Base-by-base conservation (phyloP, 2,113 vertebrate genomes). In the Macrotus californicus region DNA sequence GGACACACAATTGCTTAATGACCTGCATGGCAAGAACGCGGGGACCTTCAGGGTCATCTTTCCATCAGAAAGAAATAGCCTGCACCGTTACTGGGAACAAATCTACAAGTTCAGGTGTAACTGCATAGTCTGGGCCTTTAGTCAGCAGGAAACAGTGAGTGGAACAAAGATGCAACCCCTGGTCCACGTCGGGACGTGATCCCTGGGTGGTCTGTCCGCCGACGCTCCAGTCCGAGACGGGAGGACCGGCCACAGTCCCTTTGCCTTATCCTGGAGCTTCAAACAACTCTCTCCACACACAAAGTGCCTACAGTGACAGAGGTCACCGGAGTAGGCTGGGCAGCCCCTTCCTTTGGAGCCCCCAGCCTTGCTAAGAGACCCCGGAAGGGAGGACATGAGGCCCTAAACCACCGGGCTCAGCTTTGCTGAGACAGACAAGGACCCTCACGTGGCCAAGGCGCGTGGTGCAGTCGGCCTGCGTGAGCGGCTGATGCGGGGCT, bases 171-270 rank as follows among this genome's bases (percentile, higher is more conserved):
- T 0, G 31, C 1, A 22, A 9, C 9, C 29, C 29, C 46, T 14
- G 8, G 39, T 29, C 6, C n/a, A 8, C 59, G 22, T 15, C 24
- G 41, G 8, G 16, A 13, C 18, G 18, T 34, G 0, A 11, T 7
- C 46, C 8, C 46, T 4, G 36, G 43, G 19, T 3, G 15, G 41
- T 22, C 81, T 80, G 24, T 41, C 34, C 77, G 70, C 19, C 7
- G 11, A 41, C 43, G n/a, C 4, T 15, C 19, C 50, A 4, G 0
- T 0, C 1, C 16, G 52, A 77, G 26, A 12, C 4, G 26, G 48
- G 34, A 61, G 41, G 26, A 56, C 41, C 4, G 4, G 22, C 22
- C n/a, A 46, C 48, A 19, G 15, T 66, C 26, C 73, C 36, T 81
- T 26, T 59, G n/a, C 34, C 72, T 77, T 31, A 26, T 61, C 61